Evolutionary conservation across 2,888 invertebrate genomes (phyloP).

Genomic region (Caenorhabditis angaria): DNA sequence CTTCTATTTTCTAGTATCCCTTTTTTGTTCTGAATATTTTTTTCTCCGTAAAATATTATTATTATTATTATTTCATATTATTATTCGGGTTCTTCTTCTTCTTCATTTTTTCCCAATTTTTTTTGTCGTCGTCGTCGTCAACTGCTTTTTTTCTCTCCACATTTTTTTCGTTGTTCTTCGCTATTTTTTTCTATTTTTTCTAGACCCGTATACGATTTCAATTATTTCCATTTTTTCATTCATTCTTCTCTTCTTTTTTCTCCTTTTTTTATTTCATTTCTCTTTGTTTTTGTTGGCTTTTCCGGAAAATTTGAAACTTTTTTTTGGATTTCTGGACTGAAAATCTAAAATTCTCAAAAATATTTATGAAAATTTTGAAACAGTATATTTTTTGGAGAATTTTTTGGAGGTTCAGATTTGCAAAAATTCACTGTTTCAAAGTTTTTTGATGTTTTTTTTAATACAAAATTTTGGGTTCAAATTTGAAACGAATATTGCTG

Average conservation of each 20-base stretch:
- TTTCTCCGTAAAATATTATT: background rate
- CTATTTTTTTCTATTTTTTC: conserved; percentile 2
- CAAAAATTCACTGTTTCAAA: no score
- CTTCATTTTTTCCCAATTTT: conserved; percentile 7
- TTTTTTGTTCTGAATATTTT: no score
- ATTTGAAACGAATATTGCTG: no score
- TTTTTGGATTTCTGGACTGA: background rate
- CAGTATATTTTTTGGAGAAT: no score
- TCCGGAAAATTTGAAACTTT: background rate
- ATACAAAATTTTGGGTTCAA: no score
- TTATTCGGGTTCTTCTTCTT: background rate
- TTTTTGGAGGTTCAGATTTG: no score
- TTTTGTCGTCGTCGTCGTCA: conserved; percentile 15
- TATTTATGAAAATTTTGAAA: background rate
- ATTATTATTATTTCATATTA: background rate
- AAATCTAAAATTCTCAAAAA: background rate
- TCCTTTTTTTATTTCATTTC: conserved; percentile 7
- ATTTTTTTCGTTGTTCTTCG: background rate
- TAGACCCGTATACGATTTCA: conserved; percentile 6
- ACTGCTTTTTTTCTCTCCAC: conserved; percentile 12
- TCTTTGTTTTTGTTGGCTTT: background rate
- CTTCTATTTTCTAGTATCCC: no score
- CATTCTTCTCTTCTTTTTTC: no score
- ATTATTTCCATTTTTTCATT: conserved; percentile 3
- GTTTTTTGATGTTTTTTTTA: no score